phyloP scores from a whole-genome alignment of 2,797 vertebrate species.

The Notolepis coatsorum region DNA sequence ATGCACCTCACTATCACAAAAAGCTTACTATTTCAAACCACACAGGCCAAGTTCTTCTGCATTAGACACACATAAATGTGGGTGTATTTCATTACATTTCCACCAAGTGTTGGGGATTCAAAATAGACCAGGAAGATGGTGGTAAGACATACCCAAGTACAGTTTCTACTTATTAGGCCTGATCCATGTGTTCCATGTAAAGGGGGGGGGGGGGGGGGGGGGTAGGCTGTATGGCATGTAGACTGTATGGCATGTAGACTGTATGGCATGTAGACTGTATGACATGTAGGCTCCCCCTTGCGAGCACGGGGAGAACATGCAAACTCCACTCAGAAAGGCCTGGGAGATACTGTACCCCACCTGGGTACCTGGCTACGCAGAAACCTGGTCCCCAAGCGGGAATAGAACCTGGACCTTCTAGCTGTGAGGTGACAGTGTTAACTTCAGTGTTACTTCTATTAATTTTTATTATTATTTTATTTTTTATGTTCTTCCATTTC shows the following conservation, averaged over 20 bases:
- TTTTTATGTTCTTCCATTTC: too few relatives aligned
- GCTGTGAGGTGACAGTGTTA: too few relatives aligned
- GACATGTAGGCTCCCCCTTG: too few relatives aligned
- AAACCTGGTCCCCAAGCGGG: too few relatives aligned
- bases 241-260: background rate
- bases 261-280: background rate
- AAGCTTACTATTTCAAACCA: conserved; percentile 70
- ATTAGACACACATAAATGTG: conserved; percentile 25
- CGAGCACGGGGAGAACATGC: too few relatives aligned
- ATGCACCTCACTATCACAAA: conserved; percentile 74
- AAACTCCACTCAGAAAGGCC: too few relatives aligned
- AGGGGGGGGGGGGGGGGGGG: background rate
- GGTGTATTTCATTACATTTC: conserved; percentile 13
- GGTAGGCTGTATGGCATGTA: background rate
- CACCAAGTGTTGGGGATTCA: conserved; percentile 7
- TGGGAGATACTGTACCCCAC: too few relatives aligned
- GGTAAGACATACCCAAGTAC: conserved; percentile 1
- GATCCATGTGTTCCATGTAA: conserved; percentile 35
- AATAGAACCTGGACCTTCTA: too few relatives aligned
- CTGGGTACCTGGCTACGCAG: too few relatives aligned
- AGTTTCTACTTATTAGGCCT: conserved; percentile 38
- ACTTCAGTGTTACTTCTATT: too few relatives aligned
- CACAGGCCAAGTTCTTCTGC: conserved; percentile 47
- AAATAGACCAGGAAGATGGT: conserved; percentile 4
- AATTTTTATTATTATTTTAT: too few relatives aligned